phyloP scores from a whole-genome alignment of 2,797 vertebrate genomes.

The Kryptolebias ocellatus region DNA sequence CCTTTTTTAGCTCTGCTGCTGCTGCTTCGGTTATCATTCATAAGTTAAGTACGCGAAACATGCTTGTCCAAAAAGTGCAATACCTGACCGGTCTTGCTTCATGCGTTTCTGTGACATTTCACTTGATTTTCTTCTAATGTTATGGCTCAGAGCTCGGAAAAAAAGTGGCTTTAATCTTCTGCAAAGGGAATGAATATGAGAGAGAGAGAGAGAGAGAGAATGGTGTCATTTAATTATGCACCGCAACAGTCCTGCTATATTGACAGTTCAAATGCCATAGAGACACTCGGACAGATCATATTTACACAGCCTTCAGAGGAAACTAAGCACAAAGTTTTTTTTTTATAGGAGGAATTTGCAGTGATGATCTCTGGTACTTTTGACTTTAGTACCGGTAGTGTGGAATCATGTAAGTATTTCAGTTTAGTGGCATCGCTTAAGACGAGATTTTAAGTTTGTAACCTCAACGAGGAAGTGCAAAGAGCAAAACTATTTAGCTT shows the following conservation, averaged over 20 bases:
- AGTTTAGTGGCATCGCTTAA: constrained; percentile 18
- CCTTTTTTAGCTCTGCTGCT: neutral
- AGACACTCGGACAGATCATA: constrained; percentile 49
- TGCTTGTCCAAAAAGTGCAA: constrained; percentile 28
- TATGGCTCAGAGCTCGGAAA: constrained; percentile 31
- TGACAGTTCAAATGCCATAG: constrained; percentile 47
- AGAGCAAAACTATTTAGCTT: constrained; percentile 9
- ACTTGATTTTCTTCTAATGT: constrained; percentile 17
- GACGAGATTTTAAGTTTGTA: constrained; percentile 10
- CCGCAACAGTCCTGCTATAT: constrained; percentile 20
- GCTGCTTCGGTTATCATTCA: constrained; percentile 43
- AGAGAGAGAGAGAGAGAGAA: constrained; percentile 23
- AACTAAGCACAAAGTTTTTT: constrained; percentile 13
- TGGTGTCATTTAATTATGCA: constrained; percentile 57
- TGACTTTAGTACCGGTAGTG: constrained; percentile 5
- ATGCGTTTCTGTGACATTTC: constrained; percentile 45
- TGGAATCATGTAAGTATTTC: constrained; percentile 22
- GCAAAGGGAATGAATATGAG: constrained; percentile 6
- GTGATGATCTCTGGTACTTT: constrained; percentile 19
- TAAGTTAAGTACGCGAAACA: constrained; percentile 24
- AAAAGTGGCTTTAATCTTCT: constrained; percentile 44
- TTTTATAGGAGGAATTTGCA: constrained; percentile 1
- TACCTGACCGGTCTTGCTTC: constrained; percentile 25
- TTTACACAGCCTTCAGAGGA: constrained; percentile 57
- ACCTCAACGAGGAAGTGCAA: neutral